Evolutionary conservation across 2,888 invertebrate genomes (phyloP), one percentile per base, ranked within the genome.

Genomic region (Oscheius myriophilus): DNA sequence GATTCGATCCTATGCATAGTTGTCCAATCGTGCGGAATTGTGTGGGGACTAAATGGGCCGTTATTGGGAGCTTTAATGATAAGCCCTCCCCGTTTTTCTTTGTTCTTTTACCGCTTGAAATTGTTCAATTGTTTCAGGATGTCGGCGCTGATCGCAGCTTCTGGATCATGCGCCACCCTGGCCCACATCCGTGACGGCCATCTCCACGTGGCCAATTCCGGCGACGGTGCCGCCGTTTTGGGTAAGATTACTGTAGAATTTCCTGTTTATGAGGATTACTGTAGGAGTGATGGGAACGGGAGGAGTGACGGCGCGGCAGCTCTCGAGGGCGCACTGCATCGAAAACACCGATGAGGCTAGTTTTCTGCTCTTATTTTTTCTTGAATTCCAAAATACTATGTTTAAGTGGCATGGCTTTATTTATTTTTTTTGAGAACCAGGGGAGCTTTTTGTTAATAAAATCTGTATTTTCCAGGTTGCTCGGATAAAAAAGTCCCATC

Each of bases 141-240:
- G 12, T 59, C 83, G 25, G 89, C 94, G 79, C 91, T 92, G 0
- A 93, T 95, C 0, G 96, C 96, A 0, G 91, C 95, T 88, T 94
- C 93, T 21, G 97, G 97, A 1, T 92, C 95, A 0, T 96, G 96
- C 25, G 93, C 93, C 0, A 93, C 93, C 82, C 91, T 96, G 11
- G 92, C 93, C 0, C 93, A 94, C 84, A 90, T 96, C 88, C 88
- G 89, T 21, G 57, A 69, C 1, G 57, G 73, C 11, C 92, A 96
- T 88, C 88, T 98, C 71, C 92, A 95, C 86, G 91, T 96, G 1
- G 96, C 96, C 0, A 94, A 92, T 87, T 91, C 92, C 6, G 98
- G 97, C 0, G 97, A 98, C 87, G 94, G 94, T 86, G 92, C 92
- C 82, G 96, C 95, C 0, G 93, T 96, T 2, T 84, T 94, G 68